These are phyloP conservation scores for Xestia rhomboidea DNA, from an alignment of 2,888 invertebrate species.

Conservation along the genomic window DNA sequence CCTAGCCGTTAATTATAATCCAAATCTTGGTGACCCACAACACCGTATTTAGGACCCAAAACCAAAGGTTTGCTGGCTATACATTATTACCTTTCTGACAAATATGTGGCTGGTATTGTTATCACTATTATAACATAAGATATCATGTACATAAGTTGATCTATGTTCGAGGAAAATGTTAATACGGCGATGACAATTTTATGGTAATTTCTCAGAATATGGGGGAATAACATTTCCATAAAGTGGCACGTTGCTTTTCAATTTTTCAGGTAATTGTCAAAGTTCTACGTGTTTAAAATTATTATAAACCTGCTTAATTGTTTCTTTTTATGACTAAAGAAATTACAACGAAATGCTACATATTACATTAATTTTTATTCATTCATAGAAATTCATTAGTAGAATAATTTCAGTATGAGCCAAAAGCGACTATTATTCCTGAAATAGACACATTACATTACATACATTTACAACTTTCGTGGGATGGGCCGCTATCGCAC, in stretches of 20 bases:
- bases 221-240: slow-evolving; percentile 41
- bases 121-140: neutral
- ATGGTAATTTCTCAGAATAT: slow-evolving; percentile 55
- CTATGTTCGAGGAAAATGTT: slow-evolving; percentile 16
- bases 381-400: too few species aligned
- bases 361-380: too few species aligned
- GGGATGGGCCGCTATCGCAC: neutral
- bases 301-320: neutral
- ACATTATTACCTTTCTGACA: neutral
- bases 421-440: too few species aligned
- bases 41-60: neutral
- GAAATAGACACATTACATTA: too few species aligned
- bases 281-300: neutral
- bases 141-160: neutral
- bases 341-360: neutral
- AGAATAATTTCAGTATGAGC: neutral
- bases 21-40: too few species aligned
- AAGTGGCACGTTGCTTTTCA: slow-evolving; percentile 19
- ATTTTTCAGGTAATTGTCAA: neutral
- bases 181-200: slow-evolving; percentile 37
- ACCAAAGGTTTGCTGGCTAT: neutral
- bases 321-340: neutral
- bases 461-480: too few species aligned
- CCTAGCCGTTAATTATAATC: neutral
- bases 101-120: slow-evolving; percentile 11